Conservation (phyloP, 2,113 vertebrate genomes). For the Bolborhynchus lineola region DNA sequence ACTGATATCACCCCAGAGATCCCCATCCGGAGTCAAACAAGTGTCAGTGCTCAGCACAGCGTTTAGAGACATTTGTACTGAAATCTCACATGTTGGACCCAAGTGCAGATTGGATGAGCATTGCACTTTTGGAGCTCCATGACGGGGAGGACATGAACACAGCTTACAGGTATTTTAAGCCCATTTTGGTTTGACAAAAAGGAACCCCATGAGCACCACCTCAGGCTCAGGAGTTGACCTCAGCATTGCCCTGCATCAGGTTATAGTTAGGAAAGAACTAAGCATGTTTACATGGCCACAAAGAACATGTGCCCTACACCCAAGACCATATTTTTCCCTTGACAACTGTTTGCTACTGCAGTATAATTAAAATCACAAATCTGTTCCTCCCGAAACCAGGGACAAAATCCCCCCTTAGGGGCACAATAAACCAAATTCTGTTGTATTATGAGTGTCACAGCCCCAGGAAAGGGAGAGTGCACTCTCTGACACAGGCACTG, state of each 20-base stretch:
- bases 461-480: rapidly evolving
- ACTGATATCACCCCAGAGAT: neutral
- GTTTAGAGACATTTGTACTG: neutral
- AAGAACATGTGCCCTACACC: rapidly evolving
- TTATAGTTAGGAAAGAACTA: neutral
- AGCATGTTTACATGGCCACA: neutral
- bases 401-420: neutral
- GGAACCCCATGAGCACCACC: neutral
- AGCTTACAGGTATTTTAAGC: neutral
- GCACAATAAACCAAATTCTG: neutral
- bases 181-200: neutral
- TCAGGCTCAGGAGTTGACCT: neutral
- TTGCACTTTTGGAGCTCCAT: neutral
- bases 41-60: rapidly evolving
- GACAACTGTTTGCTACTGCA: neutral
- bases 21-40: neutral
- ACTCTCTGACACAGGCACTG: rapidly evolving
- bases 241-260: neutral
- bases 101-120: neutral
- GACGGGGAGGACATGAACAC: rapidly evolving
- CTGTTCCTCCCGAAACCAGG: neutral
- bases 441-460: rapidly evolving
- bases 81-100: neutral
- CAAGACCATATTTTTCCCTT: neutral
- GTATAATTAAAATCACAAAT: neutral